Evolutionary conservation across 2,113 vertebrate genomes (phyloP).

Genomic region (Cettia cetti): DNA sequence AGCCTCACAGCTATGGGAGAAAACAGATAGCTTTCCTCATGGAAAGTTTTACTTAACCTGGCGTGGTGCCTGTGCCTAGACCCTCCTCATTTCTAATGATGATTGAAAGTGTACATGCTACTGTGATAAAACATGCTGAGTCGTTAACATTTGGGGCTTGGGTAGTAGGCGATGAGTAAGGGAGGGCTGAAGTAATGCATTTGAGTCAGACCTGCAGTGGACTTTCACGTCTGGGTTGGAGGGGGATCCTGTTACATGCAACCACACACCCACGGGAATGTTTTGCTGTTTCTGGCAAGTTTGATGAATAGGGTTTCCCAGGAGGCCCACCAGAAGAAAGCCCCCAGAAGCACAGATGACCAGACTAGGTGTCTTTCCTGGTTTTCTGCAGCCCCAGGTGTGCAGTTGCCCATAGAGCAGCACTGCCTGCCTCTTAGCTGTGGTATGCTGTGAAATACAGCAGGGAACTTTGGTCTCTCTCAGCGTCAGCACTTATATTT

Average conservation of each 20-base stretch:
- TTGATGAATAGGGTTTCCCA: neutral
- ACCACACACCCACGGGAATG: neutral
- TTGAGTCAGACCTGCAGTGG: neutral
- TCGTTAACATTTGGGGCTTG: constrained; percentile 72
- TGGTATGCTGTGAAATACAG: neutral
- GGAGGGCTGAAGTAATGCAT: constrained; percentile 1
- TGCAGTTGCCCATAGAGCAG: neutral
- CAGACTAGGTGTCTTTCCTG: neutral
- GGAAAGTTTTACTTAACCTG: constrained; percentile 92
- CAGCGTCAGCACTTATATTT: neutral
- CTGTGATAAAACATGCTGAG: constrained; percentile 80
- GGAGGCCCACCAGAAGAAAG: neutral
- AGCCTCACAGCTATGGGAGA: constrained; percentile 50
- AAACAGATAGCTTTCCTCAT: constrained; percentile 85
- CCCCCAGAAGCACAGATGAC: neutral
- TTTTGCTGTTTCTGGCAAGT: constrained; percentile 60
- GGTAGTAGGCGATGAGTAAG: constrained; percentile 50
- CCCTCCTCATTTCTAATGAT: constrained; percentile 81
- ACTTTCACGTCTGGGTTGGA: neutral
- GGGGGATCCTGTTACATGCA: constrained; percentile 25
- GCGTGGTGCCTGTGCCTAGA: constrained; percentile 76
- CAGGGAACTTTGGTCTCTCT: neutral
- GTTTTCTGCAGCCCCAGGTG: neutral
- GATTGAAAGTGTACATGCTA: constrained; percentile 81
- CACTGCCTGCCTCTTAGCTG: neutral